These are phyloP conservation scores for Cheilosia scutellata DNA, from an alignment of 2,888 invertebrate species.

Conservation along the genomic window DNA sequence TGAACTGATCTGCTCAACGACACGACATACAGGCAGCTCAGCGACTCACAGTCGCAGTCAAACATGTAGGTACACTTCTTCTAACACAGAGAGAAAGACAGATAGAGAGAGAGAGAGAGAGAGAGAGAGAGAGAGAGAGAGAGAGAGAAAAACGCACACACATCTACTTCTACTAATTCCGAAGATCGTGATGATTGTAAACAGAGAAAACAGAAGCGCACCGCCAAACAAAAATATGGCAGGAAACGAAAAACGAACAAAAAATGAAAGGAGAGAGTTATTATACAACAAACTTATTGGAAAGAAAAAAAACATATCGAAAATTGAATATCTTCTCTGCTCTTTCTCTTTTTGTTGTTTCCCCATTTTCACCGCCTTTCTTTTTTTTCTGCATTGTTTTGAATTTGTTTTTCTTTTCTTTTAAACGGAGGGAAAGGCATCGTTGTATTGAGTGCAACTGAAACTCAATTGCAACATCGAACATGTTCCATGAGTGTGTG, in stretches of 20 bases:
- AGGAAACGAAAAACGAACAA: conserved; percentile 26
- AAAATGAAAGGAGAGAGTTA: conserved; percentile 70
- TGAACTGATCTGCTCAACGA: conserved; percentile 37
- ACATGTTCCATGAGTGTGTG: conserved; percentile 27
- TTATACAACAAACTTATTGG: conserved; percentile 62
- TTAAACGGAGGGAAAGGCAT: background rate
- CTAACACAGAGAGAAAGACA: conserved; percentile 10
- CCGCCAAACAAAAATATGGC: conserved; percentile 26
- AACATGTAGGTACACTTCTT: background rate
- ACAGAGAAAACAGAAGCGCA: conserved; percentile 52
- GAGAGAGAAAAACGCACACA: conserved; percentile 22
- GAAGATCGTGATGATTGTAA: conserved; percentile 38
- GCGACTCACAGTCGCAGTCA: conserved; percentile 6
- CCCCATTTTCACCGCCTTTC: conserved; percentile 59
- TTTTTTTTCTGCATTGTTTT: conserved; percentile 16
- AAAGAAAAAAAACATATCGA: conserved; percentile 41
- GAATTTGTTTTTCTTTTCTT: background rate
- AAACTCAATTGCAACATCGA: conserved; percentile 52
- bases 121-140: conserved; percentile 11
- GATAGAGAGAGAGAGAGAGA: conserved; percentile 6
- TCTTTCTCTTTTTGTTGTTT: conserved; percentile 57
- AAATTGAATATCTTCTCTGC: conserved; percentile 48
- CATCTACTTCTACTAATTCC: background rate
- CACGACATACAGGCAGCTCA: background rate
- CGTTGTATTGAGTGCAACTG: conserved; percentile 7